phyloP scores from a whole-genome alignment of 1,140 invertebrate genomes.

The Ctenoplectra terminalis region DNA sequence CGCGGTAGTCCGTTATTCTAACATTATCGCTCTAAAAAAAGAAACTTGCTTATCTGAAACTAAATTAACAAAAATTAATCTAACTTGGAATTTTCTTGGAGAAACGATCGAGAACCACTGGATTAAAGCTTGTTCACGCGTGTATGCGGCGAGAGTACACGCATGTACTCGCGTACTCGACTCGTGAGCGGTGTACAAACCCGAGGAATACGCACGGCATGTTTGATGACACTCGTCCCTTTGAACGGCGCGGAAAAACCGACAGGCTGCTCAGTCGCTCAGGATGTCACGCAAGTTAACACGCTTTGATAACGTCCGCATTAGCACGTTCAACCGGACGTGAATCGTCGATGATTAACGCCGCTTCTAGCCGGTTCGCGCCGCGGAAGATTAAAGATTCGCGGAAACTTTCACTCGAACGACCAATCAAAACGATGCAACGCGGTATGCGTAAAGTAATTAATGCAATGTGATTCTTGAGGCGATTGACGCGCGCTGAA shows the following conservation, averaged over 20 bases:
- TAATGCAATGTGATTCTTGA: not conserved
- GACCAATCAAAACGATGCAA: not conserved
- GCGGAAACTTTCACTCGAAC: slow-evolving; percentile 40
- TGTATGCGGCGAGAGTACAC: slow-evolving; percentile 18
- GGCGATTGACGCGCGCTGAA: not conserved
- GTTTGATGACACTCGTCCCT: slow-evolving; percentile 49
- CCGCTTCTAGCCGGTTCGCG: not conserved
- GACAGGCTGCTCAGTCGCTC: slow-evolving; percentile 21
- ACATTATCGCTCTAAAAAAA: too few species aligned
- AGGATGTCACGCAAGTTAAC: slow-evolving; percentile 52
- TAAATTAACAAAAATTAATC: too few species aligned
- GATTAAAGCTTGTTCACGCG: slow-evolving; percentile 17
- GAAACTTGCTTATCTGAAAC: too few species aligned
- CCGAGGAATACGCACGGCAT: slow-evolving; percentile 37
- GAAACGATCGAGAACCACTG: slow-evolving; percentile 5
- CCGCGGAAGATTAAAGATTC: slow-evolving; percentile 20
- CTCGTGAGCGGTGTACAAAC: slow-evolving; percentile 49
- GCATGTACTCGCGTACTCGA: slow-evolving; percentile 36
- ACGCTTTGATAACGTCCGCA: slow-evolving; percentile 42
- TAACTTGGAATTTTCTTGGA: not conserved
- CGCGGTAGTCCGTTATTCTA: too few species aligned
- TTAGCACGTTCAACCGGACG: slow-evolving; percentile 39
- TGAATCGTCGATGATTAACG: slow-evolving; percentile 42
- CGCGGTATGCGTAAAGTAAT: not conserved
- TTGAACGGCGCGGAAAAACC: slow-evolving; percentile 35